phyloP scores from a whole-genome alignment of 2,113 vertebrate genomes.

The Rhynchomys soricoides region DNA sequence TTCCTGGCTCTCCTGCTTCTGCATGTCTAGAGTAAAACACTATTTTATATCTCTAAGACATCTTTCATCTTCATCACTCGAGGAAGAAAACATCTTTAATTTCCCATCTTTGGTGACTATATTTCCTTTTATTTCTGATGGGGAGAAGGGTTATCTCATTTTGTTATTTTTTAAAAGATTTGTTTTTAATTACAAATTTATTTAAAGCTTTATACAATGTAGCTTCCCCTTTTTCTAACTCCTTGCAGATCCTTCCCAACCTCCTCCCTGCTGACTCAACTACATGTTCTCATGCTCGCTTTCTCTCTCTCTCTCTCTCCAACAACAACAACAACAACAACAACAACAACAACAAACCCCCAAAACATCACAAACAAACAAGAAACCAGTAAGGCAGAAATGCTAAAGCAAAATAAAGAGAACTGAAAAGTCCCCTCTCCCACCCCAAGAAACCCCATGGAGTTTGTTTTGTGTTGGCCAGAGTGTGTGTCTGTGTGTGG shows the following conservation, averaged over 20 bases:
- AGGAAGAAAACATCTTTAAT: neutral
- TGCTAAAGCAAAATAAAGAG: no score
- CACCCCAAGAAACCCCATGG: fast-evolving
- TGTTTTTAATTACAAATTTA: neutral
- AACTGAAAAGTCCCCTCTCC: neutral
- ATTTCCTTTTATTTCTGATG: neutral
- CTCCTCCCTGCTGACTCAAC: neutral
- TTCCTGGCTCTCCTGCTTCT: neutral
- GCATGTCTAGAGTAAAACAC: neutral
- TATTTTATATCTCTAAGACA: neutral
- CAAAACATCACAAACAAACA: neutral
- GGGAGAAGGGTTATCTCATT: neutral
- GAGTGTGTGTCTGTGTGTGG: neutral
- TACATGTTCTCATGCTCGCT: neutral
- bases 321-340: neutral
- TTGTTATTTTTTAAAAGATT: neutral
- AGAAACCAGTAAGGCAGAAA: neutral
- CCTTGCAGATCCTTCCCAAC: neutral
- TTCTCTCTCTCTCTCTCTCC: neutral
- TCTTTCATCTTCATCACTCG: neutral
- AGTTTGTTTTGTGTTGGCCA: neutral
- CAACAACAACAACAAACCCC: neutral
- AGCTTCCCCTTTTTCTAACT: neutral
- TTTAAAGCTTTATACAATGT: neutral
- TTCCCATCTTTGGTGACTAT: neutral